These are phyloP conservation scores for Gorsachius goisagi DNA, from an alignment of 2,113 vertebrate species.

Conservation along the genomic window DNA sequence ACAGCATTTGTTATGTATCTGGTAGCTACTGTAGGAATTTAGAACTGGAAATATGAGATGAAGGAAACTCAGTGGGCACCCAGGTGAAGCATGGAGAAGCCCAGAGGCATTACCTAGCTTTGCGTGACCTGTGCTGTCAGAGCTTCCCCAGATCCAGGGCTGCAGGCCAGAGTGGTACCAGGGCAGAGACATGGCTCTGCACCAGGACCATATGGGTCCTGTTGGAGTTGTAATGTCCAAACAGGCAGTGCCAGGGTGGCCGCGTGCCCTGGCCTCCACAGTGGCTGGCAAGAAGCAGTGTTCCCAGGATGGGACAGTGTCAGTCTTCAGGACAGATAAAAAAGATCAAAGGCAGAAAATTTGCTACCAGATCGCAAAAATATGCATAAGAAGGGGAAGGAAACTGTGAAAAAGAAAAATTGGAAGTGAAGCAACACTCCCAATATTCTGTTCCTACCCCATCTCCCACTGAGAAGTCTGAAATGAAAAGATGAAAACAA, in stretches of 20 bases:
- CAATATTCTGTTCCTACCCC: neutral
- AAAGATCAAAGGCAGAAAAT: neutral
- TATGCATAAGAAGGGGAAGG: neutral
- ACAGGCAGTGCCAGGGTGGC: neutral
- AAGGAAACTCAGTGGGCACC: neutral
- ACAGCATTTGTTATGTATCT: neutral
- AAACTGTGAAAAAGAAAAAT: neutral
- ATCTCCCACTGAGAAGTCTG: neutral
- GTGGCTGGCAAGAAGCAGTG: rapidly evolving
- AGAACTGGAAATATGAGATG: rapidly evolving
- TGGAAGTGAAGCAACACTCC: neutral
- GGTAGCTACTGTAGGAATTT: neutral
- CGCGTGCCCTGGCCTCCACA: neutral
- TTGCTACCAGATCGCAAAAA: neutral
- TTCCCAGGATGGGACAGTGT: neutral
- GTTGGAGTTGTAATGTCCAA: neutral
- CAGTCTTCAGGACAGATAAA: neutral
- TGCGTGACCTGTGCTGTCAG: neutral
- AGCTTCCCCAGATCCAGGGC: neutral
- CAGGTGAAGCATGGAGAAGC: neutral
- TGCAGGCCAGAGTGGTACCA: neutral
- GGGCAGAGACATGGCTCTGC: rapidly evolving
- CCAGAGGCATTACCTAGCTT: neutral
- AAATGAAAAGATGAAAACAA: neutral
- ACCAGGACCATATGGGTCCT: neutral